These are phyloP conservation scores for Aulostomus chinensis DNA, from an alignment of 2,797 vertebrate species.

Conservation along the genomic window DNA sequence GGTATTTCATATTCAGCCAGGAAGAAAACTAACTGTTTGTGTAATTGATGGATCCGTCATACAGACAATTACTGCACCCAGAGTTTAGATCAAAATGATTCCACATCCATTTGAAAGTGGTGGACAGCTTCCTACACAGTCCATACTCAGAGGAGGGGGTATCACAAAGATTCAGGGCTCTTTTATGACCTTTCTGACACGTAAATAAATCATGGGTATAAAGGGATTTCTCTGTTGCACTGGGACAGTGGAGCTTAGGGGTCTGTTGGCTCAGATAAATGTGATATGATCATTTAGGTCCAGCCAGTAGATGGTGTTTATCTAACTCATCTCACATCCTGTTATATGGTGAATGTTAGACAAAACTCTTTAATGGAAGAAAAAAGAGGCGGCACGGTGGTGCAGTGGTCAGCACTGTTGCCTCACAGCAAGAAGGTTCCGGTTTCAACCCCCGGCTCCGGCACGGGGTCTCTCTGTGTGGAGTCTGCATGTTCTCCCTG, in stretches of 20 bases:
- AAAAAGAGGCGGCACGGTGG: no score
- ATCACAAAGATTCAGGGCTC: slow-evolving; percentile 41
- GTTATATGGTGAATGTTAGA: slow-evolving; percentile 13
- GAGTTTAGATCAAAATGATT: not conserved
- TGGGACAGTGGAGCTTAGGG: slow-evolving; percentile 5
- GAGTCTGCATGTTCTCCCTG: no score
- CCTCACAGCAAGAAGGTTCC: no score
- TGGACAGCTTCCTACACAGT: not conserved
- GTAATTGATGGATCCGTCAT: slow-evolving; percentile 23
- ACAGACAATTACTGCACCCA: not conserved
- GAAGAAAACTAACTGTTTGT: slow-evolving; percentile 8
- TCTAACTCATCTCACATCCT: slow-evolving; percentile 9
- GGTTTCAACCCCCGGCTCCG: no score
- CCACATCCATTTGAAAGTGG: not conserved
- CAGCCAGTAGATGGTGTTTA: slow-evolving; percentile 19
- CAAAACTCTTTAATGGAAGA: slow-evolving; percentile 4
- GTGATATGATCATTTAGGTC: slow-evolving; percentile 29
- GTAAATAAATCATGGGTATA: slow-evolving; percentile 50
- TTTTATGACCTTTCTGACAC: slow-evolving; percentile 57
- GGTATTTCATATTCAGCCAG: slow-evolving; percentile 34
- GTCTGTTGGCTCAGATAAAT: slow-evolving; percentile 44
- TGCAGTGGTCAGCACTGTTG: no score
- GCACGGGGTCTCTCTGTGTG: no score
- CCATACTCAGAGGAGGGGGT: slow-evolving; percentile 11
- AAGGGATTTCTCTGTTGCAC: slow-evolving; percentile 37